Evolutionary conservation across 2,888 invertebrate genomes (phyloP).

Genomic region (Tridacna crocea): DNA sequence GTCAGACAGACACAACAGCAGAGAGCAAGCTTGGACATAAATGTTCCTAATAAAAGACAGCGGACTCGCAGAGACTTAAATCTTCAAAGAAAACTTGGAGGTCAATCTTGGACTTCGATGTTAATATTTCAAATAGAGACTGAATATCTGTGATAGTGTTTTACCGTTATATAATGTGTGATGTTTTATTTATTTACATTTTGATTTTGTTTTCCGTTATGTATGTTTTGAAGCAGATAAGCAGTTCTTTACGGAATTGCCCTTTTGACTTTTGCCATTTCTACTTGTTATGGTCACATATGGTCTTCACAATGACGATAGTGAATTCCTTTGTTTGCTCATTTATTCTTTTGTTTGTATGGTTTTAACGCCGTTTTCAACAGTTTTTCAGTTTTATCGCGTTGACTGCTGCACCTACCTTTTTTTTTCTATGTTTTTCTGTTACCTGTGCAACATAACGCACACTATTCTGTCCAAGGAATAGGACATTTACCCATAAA

Average conservation of each 20-base stretch:
- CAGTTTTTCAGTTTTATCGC: background rate
- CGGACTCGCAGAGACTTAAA: too few species aligned
- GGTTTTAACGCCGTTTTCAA: background rate
- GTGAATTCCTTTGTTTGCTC: background rate
- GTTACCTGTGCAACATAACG: too few species aligned
- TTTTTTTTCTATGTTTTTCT: too few species aligned
- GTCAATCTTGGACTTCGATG: too few species aligned
- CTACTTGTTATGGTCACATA: too few species aligned
- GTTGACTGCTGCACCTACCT: too few species aligned
- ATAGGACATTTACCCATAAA: too few species aligned
- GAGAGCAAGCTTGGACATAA: constrained; percentile 24
- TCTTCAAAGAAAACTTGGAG: too few species aligned
- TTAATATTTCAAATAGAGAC: too few species aligned
- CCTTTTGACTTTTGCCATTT: background rate
- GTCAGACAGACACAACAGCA: background rate
- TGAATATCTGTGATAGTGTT: background rate
- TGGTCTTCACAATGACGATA: too few species aligned
- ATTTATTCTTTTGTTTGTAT: background rate
- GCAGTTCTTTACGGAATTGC: background rate
- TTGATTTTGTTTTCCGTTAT: background rate
- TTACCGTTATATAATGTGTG: background rate
- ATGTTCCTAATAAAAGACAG: background rate
- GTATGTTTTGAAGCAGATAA: background rate
- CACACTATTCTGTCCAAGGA: too few species aligned
- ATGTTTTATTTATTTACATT: background rate